A percentile compares a stretch with the other conserved stretches of the same genome.
phyloP scores from a whole-genome alignment of 2,113 vertebrate genomes.

The Atherinomorus stipes region DNA sequence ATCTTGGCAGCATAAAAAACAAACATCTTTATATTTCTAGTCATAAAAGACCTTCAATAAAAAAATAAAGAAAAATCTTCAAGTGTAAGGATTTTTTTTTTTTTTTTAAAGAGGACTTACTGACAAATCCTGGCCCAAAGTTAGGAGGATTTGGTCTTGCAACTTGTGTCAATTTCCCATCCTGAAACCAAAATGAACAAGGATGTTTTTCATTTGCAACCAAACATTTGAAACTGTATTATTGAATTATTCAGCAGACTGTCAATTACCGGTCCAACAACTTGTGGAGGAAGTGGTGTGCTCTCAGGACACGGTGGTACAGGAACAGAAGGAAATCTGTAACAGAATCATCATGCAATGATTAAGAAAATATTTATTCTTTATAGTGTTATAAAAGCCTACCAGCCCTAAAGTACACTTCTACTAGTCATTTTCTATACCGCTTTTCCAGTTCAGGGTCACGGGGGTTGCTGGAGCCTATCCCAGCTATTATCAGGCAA shows the following conservation, averaged over 20 bases:
- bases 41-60: conserved; percentile 44
- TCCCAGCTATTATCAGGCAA: too few species aligned
- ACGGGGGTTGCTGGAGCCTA: too few species aligned
- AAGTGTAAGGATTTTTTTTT: conserved; percentile 1
- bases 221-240: background rate
- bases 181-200: conserved; percentile 79
- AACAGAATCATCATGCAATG: conserved; percentile 8
- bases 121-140: conserved; percentile 93
- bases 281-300: conserved; percentile 86
- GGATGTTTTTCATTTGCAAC: background rate
- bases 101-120: conserved; percentile 59
- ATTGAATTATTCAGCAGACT: conserved; percentile 5
- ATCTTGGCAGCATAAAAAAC: conserved; percentile 49
- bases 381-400: background rate
- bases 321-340: conserved; percentile 89
- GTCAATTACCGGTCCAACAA: conserved; percentile 87
- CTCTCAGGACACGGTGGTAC: conserved; percentile 82
- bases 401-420: too few species aligned
- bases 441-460: too few species aligned
- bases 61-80: conserved; percentile 31
- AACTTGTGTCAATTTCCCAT: conserved; percentile 93
- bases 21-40: conserved; percentile 45
- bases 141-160: conserved; percentile 93
- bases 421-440: too few species aligned
- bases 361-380: background rate